These are phyloP conservation scores for Nebria brevicollis DNA, from an alignment of 2,888 invertebrate species.

Conservation along the genomic window DNA sequence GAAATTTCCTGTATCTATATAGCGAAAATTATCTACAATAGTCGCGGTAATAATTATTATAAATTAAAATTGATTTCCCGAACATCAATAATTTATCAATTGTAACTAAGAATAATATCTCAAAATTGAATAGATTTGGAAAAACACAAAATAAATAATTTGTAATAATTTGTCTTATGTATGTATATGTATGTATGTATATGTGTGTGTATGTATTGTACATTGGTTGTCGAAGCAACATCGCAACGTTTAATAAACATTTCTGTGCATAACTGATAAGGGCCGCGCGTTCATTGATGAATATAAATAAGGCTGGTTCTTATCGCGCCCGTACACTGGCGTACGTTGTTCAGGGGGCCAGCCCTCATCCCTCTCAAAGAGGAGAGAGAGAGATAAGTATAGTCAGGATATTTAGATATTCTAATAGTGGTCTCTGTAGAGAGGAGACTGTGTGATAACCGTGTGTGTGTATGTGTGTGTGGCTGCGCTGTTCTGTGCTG, in stretches of 20 bases:
- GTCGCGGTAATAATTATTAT: too few relatives aligned
- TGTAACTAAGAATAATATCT: too few relatives aligned
- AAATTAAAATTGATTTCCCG: too few relatives aligned
- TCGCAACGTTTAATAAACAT: not conserved
- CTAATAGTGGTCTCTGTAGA: slow-evolving; percentile 1
- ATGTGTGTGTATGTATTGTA: not conserved
- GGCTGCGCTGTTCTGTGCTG: not conserved
- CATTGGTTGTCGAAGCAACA: not conserved
- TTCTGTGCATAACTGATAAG: not conserved
- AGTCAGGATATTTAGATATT: not conserved
- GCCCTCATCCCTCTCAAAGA: not conserved
- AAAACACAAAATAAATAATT: too few relatives aligned
- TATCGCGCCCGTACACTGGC: slow-evolving; percentile 1
- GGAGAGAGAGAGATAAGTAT: not conserved
- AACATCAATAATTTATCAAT: too few relatives aligned
- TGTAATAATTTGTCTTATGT: not conserved
- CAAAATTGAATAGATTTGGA: too few relatives aligned
- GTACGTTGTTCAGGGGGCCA: slow-evolving; percentile 1
- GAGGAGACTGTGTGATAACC: not conserved
- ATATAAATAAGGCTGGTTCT: slow-evolving; percentile 1
- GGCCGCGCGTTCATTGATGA: not conserved
- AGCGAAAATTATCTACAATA: not conserved
- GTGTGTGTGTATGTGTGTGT: not conserved
- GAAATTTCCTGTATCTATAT: not conserved
- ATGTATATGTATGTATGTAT: not conserved